Evolutionary conservation across 2,113 vertebrate genomes (phyloP), one percentile per base, ranked within the genome.

Genomic region (Aspidoscelis tigris): DNA sequence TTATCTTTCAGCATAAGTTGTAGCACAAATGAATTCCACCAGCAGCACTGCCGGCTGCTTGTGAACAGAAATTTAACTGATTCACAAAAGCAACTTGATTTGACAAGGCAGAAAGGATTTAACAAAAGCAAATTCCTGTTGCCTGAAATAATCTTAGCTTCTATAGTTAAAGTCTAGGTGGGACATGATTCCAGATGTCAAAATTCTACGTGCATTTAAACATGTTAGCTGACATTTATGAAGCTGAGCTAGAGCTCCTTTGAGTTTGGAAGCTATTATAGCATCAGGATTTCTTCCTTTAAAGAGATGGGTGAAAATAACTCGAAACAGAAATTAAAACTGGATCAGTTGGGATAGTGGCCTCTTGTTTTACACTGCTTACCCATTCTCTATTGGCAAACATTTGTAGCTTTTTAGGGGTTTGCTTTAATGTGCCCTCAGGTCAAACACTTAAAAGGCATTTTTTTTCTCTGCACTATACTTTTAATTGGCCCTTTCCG

Each of bases 161-260:
- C 77, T 91, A 89, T 90, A 78, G 85, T 84, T 89, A 87, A 68
- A 87, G 58, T 88, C 81, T 87, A 87, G 89, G 87, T 93, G 88
- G 88, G 93, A 92, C 86, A 79, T 91, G 87, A 93, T 73, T 93
- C 83, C 83, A 84, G 87, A 85, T 90, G 84, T 93, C 89, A 87
- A 83, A 88, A 81, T 86, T 80, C 88, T 89, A 83, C 82, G 55
- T 89, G 58, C 76, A 85, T 89, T 90, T 90, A 82, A 88, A 76
- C 74, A 84, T 82, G 69, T 89, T 90, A 81, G 79, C 78, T 90
- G 91, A 88, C 0, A 0, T 92, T 91, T 41, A 87, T 84, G 85
- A 88, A 91, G 87, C 78, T 84, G 85, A 88, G 75, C 84, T 1
- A 88, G 91, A 87, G 86, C 88, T 88, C 88, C 65, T 90, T 91